These are phyloP conservation scores for Drosophila arizonae DNA, from an alignment of 1,140 invertebrate species.

Conservation along the genomic window DNA sequence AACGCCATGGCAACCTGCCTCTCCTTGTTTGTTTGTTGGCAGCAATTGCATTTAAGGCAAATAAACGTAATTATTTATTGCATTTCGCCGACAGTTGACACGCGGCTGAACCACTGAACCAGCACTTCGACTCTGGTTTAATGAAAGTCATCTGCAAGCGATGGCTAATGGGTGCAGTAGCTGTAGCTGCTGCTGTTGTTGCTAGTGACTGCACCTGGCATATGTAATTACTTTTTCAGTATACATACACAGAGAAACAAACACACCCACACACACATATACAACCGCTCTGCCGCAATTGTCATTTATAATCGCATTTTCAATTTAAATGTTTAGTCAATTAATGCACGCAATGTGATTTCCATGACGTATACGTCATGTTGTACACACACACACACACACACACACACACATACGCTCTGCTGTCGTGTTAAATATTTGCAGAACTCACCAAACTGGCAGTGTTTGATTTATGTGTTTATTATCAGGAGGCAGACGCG, in stretches of 20 bases:
- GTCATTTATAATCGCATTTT: constrained; percentile 71
- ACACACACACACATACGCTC: constrained; percentile 10
- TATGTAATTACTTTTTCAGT: constrained; percentile 66
- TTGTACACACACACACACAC: constrained; percentile 34
- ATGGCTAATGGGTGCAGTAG: constrained; percentile 18
- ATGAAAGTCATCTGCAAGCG: constrained; percentile 35
- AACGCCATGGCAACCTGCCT: not conserved
- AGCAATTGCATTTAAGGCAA: constrained; percentile 76
- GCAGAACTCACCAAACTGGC: constrained; percentile 48
- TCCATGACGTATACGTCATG: constrained; percentile 58
- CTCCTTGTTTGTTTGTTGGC: constrained; percentile 66
- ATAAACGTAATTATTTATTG: constrained; percentile 80
- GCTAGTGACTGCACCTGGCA: constrained; percentile 39
- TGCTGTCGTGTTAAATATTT: constrained; percentile 42
- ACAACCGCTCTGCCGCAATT: constrained; percentile 24
- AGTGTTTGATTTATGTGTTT: constrained; percentile 70
- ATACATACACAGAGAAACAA: constrained; percentile 9
- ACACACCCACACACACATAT: not conserved
- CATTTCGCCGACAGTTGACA: constrained; percentile 61
- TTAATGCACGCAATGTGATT: constrained; percentile 58
- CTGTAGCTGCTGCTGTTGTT: not conserved
- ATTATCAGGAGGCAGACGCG: constrained; percentile 54
- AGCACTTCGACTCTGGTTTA: constrained; percentile 25
- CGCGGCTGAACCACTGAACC: constrained; percentile 10
- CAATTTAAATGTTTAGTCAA: constrained; percentile 77